Evolutionary conservation across 2,888 invertebrate genomes (phyloP), one percentile per base, ranked within the genome.

Genomic region (Mallateleia sp.): DNA sequence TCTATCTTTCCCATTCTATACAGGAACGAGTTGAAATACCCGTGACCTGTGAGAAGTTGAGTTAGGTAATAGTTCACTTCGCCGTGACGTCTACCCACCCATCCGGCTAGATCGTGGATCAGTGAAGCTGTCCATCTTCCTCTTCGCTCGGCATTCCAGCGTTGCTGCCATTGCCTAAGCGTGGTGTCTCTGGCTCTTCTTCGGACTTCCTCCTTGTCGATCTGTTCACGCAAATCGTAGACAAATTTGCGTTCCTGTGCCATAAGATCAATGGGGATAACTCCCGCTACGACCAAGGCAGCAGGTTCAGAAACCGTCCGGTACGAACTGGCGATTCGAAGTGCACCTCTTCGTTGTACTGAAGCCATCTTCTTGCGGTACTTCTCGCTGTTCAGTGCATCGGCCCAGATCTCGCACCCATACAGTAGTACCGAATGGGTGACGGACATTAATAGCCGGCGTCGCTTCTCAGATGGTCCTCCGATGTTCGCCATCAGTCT

Each of bases 11-110:
- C 74, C 42, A 85, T 69, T 15, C 38, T 79, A 28, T 71, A 18
- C 11, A 89, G 82, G 75, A 87, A 89, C 9, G 60, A 24, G 9
- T 45, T 56, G 58, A 89, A 91, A 50, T 82, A 88, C 15, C 88
- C 90, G 47, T 90, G 90, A 5, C 85, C 88, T 9, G 72, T 75
- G 2, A 88, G 77, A 15, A 89, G 75, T 64, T 89, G 89, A 2
- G 89, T 42, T 6, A 89, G 52, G 75, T 87, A 83, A 14, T 74
- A 89, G 18, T 80, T 38, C 6, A 86, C 71, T 28, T 90, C 87
- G 7, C 89, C 89, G 32, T 89, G 83, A 11, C 34, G 62, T 0
- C 88, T 54, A 14, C 52, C 6, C 5, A 72, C 11, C 89, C n/a
- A 90, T 9, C 24, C n/a, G 8, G 7, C 8, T 22, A 87, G 45